Conservation (phyloP, 2,888 invertebrate genomes). For the Tiliacea citrago region DNA sequence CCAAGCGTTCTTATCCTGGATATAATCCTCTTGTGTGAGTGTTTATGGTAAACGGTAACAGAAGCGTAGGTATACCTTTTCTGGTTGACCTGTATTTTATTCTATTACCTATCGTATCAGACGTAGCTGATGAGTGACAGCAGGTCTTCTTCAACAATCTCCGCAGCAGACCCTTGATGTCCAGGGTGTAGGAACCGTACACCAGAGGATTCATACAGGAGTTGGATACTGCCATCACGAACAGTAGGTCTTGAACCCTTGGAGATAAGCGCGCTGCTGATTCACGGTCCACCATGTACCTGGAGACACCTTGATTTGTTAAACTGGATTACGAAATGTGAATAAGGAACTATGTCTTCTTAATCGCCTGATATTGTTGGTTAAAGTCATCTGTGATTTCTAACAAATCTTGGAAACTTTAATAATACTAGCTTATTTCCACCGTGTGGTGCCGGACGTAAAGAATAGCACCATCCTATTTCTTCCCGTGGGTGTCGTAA, state of each 20-base stretch:
- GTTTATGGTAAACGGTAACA: too few relatives aligned
- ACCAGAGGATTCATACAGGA: constrained; percentile 96
- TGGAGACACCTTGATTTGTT: constrained; percentile 68
- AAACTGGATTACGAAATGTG: not conserved
- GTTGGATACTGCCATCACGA: constrained; percentile 95
- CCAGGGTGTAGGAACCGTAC: constrained; percentile 93
- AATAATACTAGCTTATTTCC: not conserved
- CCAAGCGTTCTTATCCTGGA: too few relatives aligned
- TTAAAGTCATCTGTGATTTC: not conserved
- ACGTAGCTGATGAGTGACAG: constrained; percentile 77
- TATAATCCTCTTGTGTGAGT: too few relatives aligned
- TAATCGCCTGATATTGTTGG: not conserved
- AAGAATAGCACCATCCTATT: too few relatives aligned
- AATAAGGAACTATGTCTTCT: not conserved
- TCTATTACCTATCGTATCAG: constrained; percentile 76
- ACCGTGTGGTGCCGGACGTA: too few relatives aligned
- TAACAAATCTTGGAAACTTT: not conserved
- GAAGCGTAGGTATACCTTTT: too few relatives aligned
- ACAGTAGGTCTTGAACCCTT: constrained; percentile 93
- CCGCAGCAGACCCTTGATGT: constrained; percentile 73
- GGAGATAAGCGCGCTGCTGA: constrained; percentile 92
- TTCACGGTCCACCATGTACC: constrained; percentile 93
- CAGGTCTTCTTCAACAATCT: constrained; percentile 75
- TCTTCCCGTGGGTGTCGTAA: too few relatives aligned
- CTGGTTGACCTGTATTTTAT: not conserved